Base-by-base conservation (phyloP, 2,888 invertebrate genomes). In the Coelopa pilipes region DNA sequence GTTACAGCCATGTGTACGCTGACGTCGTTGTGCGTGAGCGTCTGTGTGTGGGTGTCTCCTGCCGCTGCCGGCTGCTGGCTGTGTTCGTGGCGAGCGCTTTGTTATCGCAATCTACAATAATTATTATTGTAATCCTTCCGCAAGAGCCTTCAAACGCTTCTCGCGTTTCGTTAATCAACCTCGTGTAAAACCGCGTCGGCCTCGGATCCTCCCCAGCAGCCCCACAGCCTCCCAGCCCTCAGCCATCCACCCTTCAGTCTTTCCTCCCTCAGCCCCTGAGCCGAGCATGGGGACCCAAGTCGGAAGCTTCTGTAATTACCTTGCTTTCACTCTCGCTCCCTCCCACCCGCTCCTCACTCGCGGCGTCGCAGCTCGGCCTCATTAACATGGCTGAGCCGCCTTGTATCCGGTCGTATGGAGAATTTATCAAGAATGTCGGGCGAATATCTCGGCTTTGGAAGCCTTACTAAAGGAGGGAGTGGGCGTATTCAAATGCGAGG, bases 111-210 rank as follows among this genome's bases (percentile, higher is more conserved):
- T 73, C 74, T 55, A 71, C 68, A 72, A 72, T 76, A 76, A 76
- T 76, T 76, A 73, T 74, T 76, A 74, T 74, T 76, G 72, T 74
- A 76, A 76, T 76, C 74, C 76, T 73, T 70, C 74, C 76, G 55
- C 74, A 71, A 24, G 66, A 53, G 59, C 73, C 62, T 65, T 66
- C 65, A 66, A 62, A 72, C 21, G 68, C 45, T 62, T 68, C 57
- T 9, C 62, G 73, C 73, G 66, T 46, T 53, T n/a, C n/a, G n/a
- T n/a, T n/a, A 59, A 67, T 53, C 69, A 76, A 46, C 59, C 57
- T 49, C 68, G 70, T 50, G 74, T n/a, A 55, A 72, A 76, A 70
- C 70, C 50, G n/a, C n/a, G n/a, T n/a, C n/a, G n/a, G n/a, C n/a
- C n/a, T n/a, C n/a, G n/a, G n/a, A n/a, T n/a, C n/a, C n/a, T n/a